A percentile compares a stretch with the other conserved stretches of the same genome.
phyloP scores from a whole-genome alignment of 2,797 vertebrate genomes.

The Gallinago solitaria region DNA sequence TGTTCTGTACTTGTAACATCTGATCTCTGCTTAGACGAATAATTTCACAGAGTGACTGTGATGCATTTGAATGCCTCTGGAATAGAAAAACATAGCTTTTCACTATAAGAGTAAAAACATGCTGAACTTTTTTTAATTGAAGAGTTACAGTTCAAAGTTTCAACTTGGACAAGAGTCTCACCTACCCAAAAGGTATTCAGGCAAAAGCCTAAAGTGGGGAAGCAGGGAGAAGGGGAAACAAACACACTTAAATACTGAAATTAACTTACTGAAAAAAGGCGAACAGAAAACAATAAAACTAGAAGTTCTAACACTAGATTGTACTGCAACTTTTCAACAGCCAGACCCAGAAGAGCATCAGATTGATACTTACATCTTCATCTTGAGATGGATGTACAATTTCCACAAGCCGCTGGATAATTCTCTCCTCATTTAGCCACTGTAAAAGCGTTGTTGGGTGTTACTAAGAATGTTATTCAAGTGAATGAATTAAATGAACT shows the following conservation, averaged over 20 bases:
- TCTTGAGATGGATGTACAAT: slow-evolving; percentile 96
- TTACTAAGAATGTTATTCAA: not conserved
- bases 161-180: not conserved
- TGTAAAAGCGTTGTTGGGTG: slow-evolving; percentile 62
- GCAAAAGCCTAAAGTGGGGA: not conserved
- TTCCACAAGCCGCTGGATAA: slow-evolving; percentile 96
- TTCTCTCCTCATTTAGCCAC: slow-evolving; percentile 98
- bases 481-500: not conserved
- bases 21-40: slow-evolving; percentile 99
- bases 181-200: not conserved
- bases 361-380: slow-evolving; percentile 91
- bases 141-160: not conserved
- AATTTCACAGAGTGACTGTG: slow-evolving; percentile 98
- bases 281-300: not conserved
- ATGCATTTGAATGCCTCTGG: slow-evolving; percentile 97
- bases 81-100: slow-evolving; percentile 10
- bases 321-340: not conserved
- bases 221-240: not conserved
- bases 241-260: not conserved
- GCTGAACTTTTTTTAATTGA: not conserved
- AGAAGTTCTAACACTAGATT: not conserved
- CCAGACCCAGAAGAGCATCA: not conserved
- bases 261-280: not conserved
- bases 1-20: slow-evolving; percentile 97
- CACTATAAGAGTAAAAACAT: not conserved